Conservation (phyloP, 2,797 vertebrate genomes). For the Antrozous pallidus region DNA sequence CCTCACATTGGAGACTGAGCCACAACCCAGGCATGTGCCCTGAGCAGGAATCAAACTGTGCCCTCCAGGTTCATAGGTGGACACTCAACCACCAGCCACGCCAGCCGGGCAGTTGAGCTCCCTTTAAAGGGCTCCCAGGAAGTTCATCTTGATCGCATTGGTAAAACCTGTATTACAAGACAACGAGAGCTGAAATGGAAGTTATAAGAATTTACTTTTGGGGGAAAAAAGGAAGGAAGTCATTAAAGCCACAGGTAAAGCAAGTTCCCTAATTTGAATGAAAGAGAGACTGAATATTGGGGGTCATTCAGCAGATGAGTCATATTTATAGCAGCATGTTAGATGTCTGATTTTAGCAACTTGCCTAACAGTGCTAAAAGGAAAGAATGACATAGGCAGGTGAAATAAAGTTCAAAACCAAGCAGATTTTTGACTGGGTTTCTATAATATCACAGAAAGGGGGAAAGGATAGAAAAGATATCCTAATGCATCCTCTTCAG, state of each 20-base stretch:
- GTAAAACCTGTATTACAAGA: background rate
- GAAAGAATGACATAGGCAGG: background rate
- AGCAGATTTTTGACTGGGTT: background rate
- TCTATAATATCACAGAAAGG: background rate
- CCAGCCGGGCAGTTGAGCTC: too few species aligned
- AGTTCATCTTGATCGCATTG: background rate
- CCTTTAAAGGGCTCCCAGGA: background rate
- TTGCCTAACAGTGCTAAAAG: background rate
- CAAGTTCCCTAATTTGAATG: background rate
- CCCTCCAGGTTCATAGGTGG: too few species aligned
- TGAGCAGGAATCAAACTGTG: too few species aligned
- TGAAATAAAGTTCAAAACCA: background rate
- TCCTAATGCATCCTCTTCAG: background rate
- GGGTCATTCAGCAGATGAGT: background rate
- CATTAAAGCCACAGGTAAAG: background rate
- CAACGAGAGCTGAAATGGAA: background rate
- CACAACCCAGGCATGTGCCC: too few species aligned
- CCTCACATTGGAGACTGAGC: too few species aligned
- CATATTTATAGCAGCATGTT: background rate
- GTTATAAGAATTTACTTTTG: background rate
- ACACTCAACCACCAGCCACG: too few species aligned
- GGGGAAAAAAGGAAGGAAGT: rapidly evolving
- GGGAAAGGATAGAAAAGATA: background rate
- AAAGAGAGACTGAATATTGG: background rate
- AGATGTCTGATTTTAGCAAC: background rate